Percentiles rank a stretch among this genome's conserved stretches.
These are phyloP conservation scores for Drosophila triauraria DNA, from an alignment of 1,140 invertebrate species.

Conservation along the genomic window DNA sequence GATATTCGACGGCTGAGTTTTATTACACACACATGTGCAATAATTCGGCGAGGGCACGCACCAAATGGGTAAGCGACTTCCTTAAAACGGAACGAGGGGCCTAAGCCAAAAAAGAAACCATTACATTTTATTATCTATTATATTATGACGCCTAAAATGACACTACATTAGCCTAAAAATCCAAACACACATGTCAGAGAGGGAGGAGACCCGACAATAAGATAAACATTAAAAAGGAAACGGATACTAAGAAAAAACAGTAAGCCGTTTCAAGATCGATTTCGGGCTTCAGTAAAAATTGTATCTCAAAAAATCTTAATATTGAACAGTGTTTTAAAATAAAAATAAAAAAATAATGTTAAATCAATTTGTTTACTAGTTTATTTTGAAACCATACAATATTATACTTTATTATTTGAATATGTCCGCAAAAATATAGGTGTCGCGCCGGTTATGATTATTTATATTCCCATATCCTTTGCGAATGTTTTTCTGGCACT, in stretches of 20 bases:
- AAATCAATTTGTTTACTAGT: neutral
- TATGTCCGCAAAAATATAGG: neutral
- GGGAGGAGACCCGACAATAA: constrained; percentile 54
- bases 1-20: constrained; percentile 77
- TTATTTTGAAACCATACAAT: neutral
- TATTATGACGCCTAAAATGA: constrained; percentile 73
- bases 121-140: constrained; percentile 84
- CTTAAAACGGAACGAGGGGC: constrained; percentile 35
- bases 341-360: too few species aligned
- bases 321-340: neutral
- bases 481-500: constrained; percentile 28
- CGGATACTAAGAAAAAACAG: constrained; percentile 63
- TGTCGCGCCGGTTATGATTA: constrained; percentile 71
- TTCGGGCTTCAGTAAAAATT: neutral
- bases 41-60: constrained; percentile 68
- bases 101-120: constrained; percentile 69
- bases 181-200: constrained; percentile 26
- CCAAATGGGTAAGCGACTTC: constrained; percentile 32
- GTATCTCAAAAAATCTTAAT: neutral
- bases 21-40: constrained; percentile 72
- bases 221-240: constrained; percentile 82
- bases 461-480: constrained; percentile 53
- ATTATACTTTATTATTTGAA: neutral
- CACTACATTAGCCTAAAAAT: constrained; percentile 81
- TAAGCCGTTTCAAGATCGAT: constrained; percentile 36